These are phyloP conservation scores for Pseudoips prasinana DNA, from an alignment of 2,888 invertebrate species.

Conservation along the genomic window DNA sequence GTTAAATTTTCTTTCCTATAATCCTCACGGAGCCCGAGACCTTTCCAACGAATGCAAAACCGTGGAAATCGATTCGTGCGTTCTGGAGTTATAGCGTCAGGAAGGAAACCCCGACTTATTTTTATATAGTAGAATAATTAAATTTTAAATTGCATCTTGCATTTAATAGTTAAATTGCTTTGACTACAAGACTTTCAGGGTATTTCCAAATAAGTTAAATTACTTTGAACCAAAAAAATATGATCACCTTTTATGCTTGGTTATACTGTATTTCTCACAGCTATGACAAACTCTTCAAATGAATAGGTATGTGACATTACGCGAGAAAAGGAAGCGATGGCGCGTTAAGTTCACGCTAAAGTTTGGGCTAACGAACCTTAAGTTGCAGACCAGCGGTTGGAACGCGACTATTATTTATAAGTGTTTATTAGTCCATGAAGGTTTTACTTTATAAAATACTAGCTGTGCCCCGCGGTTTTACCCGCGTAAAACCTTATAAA, in stretches of 20 bases:
- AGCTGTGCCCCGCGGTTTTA: too few relatives aligned
- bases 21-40: too few relatives aligned
- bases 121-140: too few relatives aligned
- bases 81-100: too few relatives aligned
- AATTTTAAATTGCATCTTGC: not conserved
- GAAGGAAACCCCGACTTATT: too few relatives aligned
- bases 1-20: too few relatives aligned
- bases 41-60: too few relatives aligned
- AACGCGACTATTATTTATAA: too few relatives aligned
- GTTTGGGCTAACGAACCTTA: conserved; percentile 23
- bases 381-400: conserved; percentile 11
- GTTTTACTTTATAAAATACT: too few relatives aligned
- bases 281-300: not conserved
- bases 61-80: too few relatives aligned
- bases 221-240: not conserved
- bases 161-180: not conserved
- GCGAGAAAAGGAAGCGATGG: conserved; percentile 13
- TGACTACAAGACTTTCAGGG: not conserved
- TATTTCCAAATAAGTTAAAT: not conserved
- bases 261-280: not conserved
- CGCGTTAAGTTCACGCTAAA: conserved; percentile 17
- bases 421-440: too few relatives aligned
- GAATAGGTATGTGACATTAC: not conserved
- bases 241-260: not conserved
- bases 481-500: too few relatives aligned